These are phyloP conservation scores for Eremobia ochroleuca DNA, from an alignment of 2,888 invertebrate species.

Conservation along the genomic window DNA sequence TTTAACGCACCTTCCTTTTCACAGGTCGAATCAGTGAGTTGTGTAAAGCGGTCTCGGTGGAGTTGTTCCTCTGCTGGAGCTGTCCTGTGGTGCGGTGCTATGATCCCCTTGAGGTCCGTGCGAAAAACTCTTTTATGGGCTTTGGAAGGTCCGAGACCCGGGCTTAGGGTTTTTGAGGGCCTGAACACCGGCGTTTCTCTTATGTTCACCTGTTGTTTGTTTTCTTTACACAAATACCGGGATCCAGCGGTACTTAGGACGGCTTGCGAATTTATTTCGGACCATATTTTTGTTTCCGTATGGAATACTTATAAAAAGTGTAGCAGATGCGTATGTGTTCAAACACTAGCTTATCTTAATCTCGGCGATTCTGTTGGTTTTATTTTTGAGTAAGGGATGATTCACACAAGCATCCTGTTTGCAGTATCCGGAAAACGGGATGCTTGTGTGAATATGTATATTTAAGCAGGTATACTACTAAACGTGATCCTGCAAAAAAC, in stretches of 20 bases:
- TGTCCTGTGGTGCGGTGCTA: background rate
- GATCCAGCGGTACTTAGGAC: slow-evolving; percentile 19
- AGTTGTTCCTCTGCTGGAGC: slow-evolving; percentile 25
- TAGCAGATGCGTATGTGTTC: background rate
- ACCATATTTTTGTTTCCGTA: slow-evolving; percentile 8
- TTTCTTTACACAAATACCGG: slow-evolving; percentile 49
- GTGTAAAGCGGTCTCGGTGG: background rate
- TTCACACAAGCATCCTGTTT: no score
- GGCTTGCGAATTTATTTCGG: slow-evolving; percentile 30
- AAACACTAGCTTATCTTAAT: background rate
- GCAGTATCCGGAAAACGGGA: no score
- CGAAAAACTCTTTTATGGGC: slow-evolving; percentile 55
- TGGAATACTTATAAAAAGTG: background rate
- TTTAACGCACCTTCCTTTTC: background rate
- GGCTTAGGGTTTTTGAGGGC: slow-evolving; percentile 35
- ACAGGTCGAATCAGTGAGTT: background rate
- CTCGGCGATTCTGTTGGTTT: background rate
- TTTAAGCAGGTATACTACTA: no score
- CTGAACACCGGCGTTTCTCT: slow-evolving; percentile 31
- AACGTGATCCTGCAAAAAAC: no score
- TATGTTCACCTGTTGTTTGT: slow-evolving; percentile 56
- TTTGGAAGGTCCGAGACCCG: slow-evolving; percentile 48
- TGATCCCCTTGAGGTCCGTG: slow-evolving; percentile 35
- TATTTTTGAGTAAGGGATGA: background rate
- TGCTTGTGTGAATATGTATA: no score